These are phyloP conservation scores for Enteromius afrohamiltoni DNA, from an alignment of 2,797 vertebrate species.

Conservation along the genomic window DNA sequence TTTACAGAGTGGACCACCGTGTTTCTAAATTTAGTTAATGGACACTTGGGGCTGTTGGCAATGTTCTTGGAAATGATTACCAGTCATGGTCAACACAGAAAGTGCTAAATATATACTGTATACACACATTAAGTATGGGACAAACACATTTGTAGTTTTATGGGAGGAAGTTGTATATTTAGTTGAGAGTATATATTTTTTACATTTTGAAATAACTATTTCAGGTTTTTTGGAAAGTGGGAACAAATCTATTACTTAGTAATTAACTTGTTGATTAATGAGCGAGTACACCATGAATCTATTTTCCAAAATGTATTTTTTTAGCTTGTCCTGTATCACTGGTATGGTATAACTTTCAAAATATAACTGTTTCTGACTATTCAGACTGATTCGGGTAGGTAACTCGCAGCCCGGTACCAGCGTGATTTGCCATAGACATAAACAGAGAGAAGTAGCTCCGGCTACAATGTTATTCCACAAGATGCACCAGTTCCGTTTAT, in stretches of 20 bases:
- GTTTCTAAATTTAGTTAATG: conserved; percentile 28
- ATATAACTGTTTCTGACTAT: too few species aligned
- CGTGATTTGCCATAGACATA: too few species aligned
- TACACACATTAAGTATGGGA: background rate
- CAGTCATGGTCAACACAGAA: conserved; percentile 28
- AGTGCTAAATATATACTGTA: conserved; percentile 27
- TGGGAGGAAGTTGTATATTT: background rate
- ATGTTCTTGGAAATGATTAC: conserved; percentile 46
- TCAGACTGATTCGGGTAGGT: too few species aligned
- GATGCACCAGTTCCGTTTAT: too few species aligned
- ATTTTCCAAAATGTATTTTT: too few species aligned
- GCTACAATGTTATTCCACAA: too few species aligned
- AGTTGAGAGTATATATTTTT: background rate
- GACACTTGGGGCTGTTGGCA: conserved; percentile 28
- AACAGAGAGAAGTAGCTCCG: too few species aligned
- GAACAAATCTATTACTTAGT: background rate
- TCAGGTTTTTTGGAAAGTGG: background rate
- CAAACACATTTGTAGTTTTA: conserved; percentile 7
- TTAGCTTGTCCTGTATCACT: too few species aligned
- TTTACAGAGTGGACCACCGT: conserved; percentile 27
- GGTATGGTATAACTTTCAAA: too few species aligned
- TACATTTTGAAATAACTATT: background rate
- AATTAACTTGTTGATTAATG: background rate
- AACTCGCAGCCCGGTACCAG: too few species aligned
- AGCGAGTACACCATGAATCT: too few species aligned